phyloP scores from a whole-genome alignment of 2,797 vertebrate genomes.

The Chrysolophus pictus region DNA sequence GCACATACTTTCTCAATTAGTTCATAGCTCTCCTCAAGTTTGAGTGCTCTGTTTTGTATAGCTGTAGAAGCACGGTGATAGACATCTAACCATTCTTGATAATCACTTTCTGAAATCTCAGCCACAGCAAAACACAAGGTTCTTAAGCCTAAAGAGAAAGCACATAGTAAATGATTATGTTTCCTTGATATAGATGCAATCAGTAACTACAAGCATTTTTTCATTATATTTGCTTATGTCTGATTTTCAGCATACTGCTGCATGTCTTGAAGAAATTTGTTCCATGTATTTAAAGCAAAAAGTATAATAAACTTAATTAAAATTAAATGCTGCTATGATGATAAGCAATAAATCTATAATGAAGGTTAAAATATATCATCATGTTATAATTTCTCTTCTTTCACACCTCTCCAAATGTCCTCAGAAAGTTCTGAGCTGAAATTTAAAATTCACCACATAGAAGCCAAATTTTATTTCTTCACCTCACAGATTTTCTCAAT shows the following conservation, averaged over 20 bases:
- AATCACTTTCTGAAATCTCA: constrained; percentile 91
- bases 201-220: neutral
- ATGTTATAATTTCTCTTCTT: neutral
- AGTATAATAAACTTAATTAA: neutral
- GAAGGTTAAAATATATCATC: neutral
- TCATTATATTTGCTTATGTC: neutral
- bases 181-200: neutral
- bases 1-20: constrained; percentile 94
- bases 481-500: neutral
- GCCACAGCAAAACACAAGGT: constrained; percentile 96
- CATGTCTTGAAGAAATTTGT: neutral
- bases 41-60: constrained; percentile 92
- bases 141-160: constrained; percentile 85
- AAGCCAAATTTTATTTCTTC: neutral
- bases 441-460: neutral
- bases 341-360: neutral
- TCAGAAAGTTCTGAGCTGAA: neutral
- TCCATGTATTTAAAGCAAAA: neutral
- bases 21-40: constrained; percentile 96
- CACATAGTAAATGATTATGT: neutral
- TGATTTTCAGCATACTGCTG: neutral
- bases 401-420: neutral
- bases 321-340: neutral
- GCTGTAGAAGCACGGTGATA: constrained; percentile 89
- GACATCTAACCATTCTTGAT: constrained; percentile 91